Conservation (phyloP, 2,113 vertebrate species). For the Stegostoma tigrinum region DNA sequence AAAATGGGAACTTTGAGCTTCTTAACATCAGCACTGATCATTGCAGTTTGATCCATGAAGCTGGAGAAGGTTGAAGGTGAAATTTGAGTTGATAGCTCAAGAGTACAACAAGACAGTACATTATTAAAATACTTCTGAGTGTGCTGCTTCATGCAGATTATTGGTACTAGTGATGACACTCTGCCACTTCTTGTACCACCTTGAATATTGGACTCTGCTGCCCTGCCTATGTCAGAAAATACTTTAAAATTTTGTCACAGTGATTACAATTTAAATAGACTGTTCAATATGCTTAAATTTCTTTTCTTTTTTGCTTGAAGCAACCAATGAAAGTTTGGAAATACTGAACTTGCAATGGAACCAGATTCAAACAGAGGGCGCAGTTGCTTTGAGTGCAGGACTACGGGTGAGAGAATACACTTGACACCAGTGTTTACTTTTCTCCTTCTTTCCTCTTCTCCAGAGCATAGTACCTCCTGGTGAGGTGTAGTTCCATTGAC, state of each 20-base stretch:
- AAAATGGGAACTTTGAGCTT: background rate
- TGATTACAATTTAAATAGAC: background rate
- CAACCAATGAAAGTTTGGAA: slow-evolving; percentile 70
- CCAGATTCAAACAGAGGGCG: slow-evolving; percentile 65
- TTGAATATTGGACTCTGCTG: background rate
- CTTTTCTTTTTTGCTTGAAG: slow-evolving; percentile 48
- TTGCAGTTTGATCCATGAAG: background rate
- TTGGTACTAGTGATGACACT: background rate
- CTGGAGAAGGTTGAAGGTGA: background rate
- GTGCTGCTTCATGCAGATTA: background rate
- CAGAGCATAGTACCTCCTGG: background rate
- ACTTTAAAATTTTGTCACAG: background rate
- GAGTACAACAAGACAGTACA: background rate
- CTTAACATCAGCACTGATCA: background rate
- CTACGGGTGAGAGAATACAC: slow-evolving; percentile 62
- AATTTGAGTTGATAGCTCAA: background rate
- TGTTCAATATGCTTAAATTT: background rate
- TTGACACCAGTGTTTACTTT: background rate
- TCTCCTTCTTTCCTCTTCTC: background rate
- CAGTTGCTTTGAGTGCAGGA: slow-evolving; percentile 67
- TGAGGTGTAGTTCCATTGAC: background rate
- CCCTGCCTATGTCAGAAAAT: background rate
- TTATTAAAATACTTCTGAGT: background rate
- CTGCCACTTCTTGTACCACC: background rate
- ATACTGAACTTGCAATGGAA: slow-evolving; percentile 83